Evolutionary conservation across 2,113 vertebrate genomes (phyloP).

Genomic region (Daboia siamensis): DNA sequence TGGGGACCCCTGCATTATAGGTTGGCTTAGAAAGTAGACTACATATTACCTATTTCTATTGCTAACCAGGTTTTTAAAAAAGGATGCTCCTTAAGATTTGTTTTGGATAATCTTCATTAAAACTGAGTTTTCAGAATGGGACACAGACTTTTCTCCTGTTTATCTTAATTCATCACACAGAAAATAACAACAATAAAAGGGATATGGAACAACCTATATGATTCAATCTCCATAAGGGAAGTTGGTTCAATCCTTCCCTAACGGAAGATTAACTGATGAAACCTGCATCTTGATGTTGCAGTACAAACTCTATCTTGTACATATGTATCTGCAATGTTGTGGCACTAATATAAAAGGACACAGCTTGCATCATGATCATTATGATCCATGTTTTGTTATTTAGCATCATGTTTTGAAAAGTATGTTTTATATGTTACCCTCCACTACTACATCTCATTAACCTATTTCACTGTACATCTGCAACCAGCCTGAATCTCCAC

Average conservation of each 20-base stretch:
- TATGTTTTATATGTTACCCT: background rate
- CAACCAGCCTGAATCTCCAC: background rate
- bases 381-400: background rate
- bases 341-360: background rate
- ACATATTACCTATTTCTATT: background rate
- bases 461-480: background rate
- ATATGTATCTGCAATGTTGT: background rate
- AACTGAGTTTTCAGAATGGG: background rate
- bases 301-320: background rate
- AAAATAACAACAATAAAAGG: background rate
- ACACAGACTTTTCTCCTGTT: background rate
- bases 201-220: background rate
- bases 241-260: background rate
- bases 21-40: background rate
- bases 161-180: background rate
- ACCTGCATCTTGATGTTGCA: background rate
- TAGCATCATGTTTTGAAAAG: background rate
- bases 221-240: background rate
- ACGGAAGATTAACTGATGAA: background rate
- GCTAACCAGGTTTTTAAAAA: background rate
- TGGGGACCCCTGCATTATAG: background rate
- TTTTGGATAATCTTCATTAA: background rate
- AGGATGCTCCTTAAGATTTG: background rate
- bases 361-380: background rate
- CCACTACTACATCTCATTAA: background rate